Conservation (phyloP, 1,140 invertebrate genomes). For the Eufriesea mexicana region DNA sequence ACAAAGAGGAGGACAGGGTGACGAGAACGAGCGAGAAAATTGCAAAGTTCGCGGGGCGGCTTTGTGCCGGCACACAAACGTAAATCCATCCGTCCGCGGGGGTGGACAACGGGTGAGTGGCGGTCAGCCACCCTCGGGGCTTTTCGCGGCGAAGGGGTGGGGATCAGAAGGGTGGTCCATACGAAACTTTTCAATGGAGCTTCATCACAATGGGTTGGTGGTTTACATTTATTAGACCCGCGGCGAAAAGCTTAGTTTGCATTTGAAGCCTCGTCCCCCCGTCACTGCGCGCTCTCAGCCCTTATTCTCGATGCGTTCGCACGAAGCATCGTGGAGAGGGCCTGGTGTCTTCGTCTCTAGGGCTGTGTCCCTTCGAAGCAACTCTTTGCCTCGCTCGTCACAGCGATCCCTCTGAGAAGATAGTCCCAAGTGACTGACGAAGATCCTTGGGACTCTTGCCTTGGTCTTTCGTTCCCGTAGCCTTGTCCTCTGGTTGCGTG, state of each 20-base stretch:
- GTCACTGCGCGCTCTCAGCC: not conserved
- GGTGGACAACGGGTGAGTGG: conserved; percentile 56
- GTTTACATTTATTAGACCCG: conserved; percentile 76
- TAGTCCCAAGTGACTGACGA: not conserved
- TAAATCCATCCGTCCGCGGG: conserved; percentile 49
- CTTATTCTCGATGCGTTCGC: conserved; percentile 49
- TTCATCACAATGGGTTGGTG: conserved; percentile 71
- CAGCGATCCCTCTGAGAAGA: not conserved
- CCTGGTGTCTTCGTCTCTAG: conserved; percentile 34
- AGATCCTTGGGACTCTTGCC: not conserved
- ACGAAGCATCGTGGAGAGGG: conserved; percentile 42
- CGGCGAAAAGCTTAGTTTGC: conserved; percentile 72
- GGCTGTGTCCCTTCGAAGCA: not conserved
- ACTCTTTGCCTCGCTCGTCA: conserved; percentile 52
- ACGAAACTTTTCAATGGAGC: conserved; percentile 75
- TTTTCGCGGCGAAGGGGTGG: conserved; percentile 42
- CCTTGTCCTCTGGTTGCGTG: no score
- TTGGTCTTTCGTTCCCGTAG: not conserved
- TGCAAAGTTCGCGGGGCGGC: conserved; percentile 58
- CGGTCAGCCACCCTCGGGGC: conserved; percentile 60
- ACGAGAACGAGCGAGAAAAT: conserved; percentile 55
- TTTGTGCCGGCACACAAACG: conserved; percentile 45
- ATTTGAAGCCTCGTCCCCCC: conserved; percentile 56
- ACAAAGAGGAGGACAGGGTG: not conserved
- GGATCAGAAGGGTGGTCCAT: conserved; percentile 42